Base-by-base conservation (phyloP, 2,888 invertebrate genomes). In the Notodromas monacha region DNA sequence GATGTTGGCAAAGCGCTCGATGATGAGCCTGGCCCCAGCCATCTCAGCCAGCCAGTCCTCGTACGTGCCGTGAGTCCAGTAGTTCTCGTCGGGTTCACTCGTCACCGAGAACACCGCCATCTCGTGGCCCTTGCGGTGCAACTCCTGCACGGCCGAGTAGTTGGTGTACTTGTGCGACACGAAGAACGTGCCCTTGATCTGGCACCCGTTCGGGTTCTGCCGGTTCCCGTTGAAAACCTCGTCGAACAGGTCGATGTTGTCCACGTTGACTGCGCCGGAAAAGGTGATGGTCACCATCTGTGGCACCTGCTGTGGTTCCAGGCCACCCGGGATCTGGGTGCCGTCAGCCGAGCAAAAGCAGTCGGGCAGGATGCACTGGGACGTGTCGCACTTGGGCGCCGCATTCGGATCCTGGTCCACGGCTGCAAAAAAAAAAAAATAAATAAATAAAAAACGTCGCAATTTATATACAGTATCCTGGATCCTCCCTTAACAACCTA, bases 31-130 rank as follows among this genome's bases (percentile, higher is more conserved):
- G 14, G 63, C 70, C 12, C 81, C 81, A 29, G 77, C 79, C 77
- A 81, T 79, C 51, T 81, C 81, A 37, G 79, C 79, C 27, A 77
- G 53, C 81, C 81, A 81, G 50, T 69, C 76, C 43, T 73, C 79
- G 49, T 79, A 77, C 33, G 61, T 62, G 28, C 79, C 79, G 37
- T 66, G 61, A 5, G 61, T 58, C 79, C 81, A 81, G 52, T 79
- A 81, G 41, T 68, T 64, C 14, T 79, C 77, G 41, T 76, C 74
- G 43, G 77, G 76, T 45, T 77, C 76, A 55, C 79, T 79, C 8
- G 79, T 81, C 32, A 84, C 52, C 2, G 81, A 81, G 55, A 79
- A 79, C 12, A 77, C 72, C 0, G 72, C 63, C 44, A 81, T 79
- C 55, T 81, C 81, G 45, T 81, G 79, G 28, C 81, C 81, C 37